Percentiles rank a stretch among this genome's conserved stretches.
Evolutionary conservation across 2,797 vertebrate species (phyloP).

Genomic region (Pseudochaenichthys georgianus): DNA sequence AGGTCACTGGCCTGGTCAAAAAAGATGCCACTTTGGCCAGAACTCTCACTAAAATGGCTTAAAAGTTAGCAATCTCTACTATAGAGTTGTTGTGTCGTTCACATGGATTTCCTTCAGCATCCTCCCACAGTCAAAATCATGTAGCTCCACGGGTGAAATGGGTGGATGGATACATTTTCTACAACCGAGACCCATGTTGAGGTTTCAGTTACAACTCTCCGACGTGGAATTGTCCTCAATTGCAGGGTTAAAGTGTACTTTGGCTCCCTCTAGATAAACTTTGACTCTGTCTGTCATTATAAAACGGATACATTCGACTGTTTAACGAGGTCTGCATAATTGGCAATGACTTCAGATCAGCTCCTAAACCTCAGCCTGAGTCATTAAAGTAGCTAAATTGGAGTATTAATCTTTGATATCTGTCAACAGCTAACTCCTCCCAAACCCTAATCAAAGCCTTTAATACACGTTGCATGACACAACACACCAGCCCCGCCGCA

Average conservation of each 20-base stretch:
- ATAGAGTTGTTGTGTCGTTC: no score
- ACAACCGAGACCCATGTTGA: background rate
- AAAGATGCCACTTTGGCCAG: no score
- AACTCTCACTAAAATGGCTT: background rate
- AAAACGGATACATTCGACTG: constrained; percentile 63
- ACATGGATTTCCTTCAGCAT: background rate
- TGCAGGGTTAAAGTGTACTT: constrained; percentile 71
- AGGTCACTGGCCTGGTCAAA: no score
- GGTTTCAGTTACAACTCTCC: constrained; percentile 13
- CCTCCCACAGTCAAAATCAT: no score
- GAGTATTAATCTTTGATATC: constrained; percentile 23
- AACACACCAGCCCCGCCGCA: constrained; percentile 2
- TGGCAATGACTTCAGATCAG: constrained; percentile 23
- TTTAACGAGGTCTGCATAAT: constrained; percentile 6
- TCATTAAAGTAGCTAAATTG: constrained; percentile 23
- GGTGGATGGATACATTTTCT: background rate
- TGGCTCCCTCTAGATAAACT: constrained; percentile 60
- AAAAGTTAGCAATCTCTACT: no score
- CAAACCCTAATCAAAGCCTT: constrained; percentile 43
- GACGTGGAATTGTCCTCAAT: constrained; percentile 70
- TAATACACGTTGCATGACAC: constrained; percentile 62
- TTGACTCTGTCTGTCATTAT: constrained; percentile 58
- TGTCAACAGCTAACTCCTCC: constrained; percentile 64
- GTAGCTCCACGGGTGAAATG: no score
- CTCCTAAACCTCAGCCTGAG: constrained; percentile 7